These are phyloP conservation scores for Scolopax rusticola DNA, from an alignment of 2,797 vertebrate genomes.

Conservation along the genomic window DNA sequence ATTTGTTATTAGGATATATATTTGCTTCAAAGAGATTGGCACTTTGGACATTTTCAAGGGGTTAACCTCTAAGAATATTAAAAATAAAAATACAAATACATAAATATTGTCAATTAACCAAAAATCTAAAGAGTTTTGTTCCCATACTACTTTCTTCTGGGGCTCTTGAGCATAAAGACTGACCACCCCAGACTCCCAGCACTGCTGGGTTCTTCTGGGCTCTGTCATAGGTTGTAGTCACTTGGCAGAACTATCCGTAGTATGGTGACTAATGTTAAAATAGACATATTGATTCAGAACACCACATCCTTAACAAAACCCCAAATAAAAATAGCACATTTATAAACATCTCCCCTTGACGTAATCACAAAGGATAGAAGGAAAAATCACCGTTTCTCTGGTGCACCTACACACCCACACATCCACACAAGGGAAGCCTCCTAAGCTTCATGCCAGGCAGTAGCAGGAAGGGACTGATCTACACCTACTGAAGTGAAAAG, in stretches of 20 bases:
- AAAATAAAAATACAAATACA: too few species aligned
- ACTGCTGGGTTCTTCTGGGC: not conserved
- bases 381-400: accelerated
- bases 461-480: not conserved
- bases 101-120: not conserved
- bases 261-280: not conserved
- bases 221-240: not conserved
- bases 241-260: not conserved
- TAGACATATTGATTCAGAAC: not conserved
- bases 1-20: not conserved
- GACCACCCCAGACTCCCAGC: not conserved
- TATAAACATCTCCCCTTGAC: not conserved
- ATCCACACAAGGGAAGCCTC: not conserved
- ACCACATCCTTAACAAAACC: not conserved
- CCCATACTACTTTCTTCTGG: not conserved
- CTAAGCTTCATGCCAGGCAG: not conserved
- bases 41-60: not conserved
- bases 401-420: not conserved
- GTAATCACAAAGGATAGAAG: not conserved
- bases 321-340: not conserved
- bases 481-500: not conserved
- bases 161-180: not conserved
- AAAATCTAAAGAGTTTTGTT: not conserved
- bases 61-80: accelerated
- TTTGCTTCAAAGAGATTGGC: not conserved